Evolutionary conservation across 92 coral and sea anemone genomes (phyloP).

Genomic region (Umimayanthus kanabou): DNA sequence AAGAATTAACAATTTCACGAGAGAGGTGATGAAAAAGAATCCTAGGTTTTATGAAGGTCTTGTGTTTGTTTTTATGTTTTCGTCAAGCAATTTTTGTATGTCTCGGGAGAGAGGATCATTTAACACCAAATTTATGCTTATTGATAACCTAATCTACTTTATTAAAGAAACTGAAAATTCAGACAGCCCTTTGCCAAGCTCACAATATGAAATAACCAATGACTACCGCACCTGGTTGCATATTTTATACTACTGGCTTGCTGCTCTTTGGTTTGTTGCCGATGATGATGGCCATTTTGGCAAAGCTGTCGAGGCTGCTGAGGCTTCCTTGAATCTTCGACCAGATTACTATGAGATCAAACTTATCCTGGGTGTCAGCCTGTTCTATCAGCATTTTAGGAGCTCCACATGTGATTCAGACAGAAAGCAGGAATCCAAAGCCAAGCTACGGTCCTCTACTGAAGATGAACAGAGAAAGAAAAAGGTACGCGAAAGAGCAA

Average conservation of each 20-base stretch:
- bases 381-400: background rate
- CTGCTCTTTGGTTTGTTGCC: constrained; percentile 2
- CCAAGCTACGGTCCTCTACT: background rate
- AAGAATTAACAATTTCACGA: background rate
- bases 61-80: background rate
- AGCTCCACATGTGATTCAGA: background rate
- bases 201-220: constrained; percentile 23
- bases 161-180: background rate
- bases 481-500: background rate
- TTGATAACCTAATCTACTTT: constrained; percentile 3
- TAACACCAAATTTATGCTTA: background rate
- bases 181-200: constrained; percentile 4
- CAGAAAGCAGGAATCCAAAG: background rate
- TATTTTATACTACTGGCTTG: constrained; percentile 25
- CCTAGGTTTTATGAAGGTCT: constrained; percentile 28
- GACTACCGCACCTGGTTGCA: constrained; percentile 28
- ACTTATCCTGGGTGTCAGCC: constrained; percentile 12
- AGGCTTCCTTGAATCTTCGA: constrained; percentile 3
- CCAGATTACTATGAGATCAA: constrained; percentile 14
- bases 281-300: background rate
- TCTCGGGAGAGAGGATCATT: background rate
- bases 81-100: background rate
- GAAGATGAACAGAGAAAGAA: background rate
- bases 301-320: constrained; percentile 17
- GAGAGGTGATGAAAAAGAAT: background rate